phyloP scores from a whole-genome alignment of 2,888 invertebrate species.

The Campoplex capitator region DNA sequence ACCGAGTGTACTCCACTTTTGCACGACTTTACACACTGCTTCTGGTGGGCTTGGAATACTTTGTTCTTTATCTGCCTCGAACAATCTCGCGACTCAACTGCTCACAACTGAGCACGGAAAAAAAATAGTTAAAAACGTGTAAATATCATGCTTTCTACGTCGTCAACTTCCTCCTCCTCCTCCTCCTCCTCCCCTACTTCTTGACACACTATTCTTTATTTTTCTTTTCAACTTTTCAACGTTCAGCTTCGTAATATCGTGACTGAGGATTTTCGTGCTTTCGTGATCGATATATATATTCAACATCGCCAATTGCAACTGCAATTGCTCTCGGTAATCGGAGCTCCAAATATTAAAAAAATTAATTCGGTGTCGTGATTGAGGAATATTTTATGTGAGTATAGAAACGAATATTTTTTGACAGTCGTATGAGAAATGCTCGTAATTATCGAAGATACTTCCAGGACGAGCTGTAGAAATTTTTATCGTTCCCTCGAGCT shows the following conservation, averaged over 20 bases:
- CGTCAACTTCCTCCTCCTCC: slow-evolving; percentile 1
- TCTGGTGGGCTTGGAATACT: slow-evolving; percentile 26
- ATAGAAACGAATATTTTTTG: too few species aligned
- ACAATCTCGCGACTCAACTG: background rate
- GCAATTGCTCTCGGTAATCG: too few species aligned
- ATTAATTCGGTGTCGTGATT: too few species aligned
- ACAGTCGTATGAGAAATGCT: too few species aligned
- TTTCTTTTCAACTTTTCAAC: background rate
- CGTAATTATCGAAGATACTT: too few species aligned
- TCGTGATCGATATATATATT: background rate
- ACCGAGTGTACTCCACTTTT: slow-evolving; percentile 32
- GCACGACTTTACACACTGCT: slow-evolving; percentile 12
- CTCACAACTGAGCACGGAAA: slow-evolving; percentile 4
- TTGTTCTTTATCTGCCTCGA: slow-evolving; percentile 31
- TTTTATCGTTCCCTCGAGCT: too few species aligned
- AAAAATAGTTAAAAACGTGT: slow-evolving; percentile 8
- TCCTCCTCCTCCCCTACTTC: background rate
- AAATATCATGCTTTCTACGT: slow-evolving; percentile 33
- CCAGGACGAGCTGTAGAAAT: too few species aligned
- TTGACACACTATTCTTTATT: background rate
- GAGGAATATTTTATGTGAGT: too few species aligned
- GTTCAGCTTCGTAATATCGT: background rate
- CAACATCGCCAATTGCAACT: too few species aligned
- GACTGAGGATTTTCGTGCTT: background rate
- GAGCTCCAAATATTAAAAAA: too few species aligned